Evolutionary conservation across 2,113 vertebrate species (phyloP).

Genomic region (Eonycteris spelaea): DNA sequence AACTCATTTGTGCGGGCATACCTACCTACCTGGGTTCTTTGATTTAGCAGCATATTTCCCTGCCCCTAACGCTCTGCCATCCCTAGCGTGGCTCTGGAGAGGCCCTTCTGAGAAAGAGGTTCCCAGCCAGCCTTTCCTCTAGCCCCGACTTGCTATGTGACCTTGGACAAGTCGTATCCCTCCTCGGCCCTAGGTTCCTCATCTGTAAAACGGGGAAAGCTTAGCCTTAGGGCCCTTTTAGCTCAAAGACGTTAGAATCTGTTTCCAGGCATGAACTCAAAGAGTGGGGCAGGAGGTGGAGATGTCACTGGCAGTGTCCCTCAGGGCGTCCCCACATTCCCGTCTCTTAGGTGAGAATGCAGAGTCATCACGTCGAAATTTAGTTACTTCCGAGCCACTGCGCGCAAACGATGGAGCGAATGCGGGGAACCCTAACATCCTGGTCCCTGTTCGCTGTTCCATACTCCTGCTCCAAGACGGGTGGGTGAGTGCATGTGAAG

Average conservation of each 20-base stretch:
- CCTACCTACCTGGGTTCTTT: neutral
- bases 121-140: neutral
- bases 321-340: neutral
- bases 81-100: neutral
- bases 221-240: neutral
- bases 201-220: neutral
- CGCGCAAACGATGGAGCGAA: fast-evolving
- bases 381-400: neutral
- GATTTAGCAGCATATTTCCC: neutral
- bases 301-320: neutral
- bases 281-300: neutral
- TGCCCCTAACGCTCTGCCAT: neutral
- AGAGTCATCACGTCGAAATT: neutral
- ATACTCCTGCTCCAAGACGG: neutral
- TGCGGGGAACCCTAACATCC: neutral
- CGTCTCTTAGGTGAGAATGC: neutral
- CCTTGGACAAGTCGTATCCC: neutral
- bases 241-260: neutral
- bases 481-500: neutral
- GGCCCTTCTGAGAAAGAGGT: neutral
- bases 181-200: neutral
- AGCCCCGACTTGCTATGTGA: neutral
- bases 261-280: neutral
- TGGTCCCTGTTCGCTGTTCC: neutral
- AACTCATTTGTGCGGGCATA: neutral